These are phyloP conservation scores for Gymnorhina tibicen DNA, from an alignment of 2,113 vertebrate genomes.

Conservation along the genomic window DNA sequence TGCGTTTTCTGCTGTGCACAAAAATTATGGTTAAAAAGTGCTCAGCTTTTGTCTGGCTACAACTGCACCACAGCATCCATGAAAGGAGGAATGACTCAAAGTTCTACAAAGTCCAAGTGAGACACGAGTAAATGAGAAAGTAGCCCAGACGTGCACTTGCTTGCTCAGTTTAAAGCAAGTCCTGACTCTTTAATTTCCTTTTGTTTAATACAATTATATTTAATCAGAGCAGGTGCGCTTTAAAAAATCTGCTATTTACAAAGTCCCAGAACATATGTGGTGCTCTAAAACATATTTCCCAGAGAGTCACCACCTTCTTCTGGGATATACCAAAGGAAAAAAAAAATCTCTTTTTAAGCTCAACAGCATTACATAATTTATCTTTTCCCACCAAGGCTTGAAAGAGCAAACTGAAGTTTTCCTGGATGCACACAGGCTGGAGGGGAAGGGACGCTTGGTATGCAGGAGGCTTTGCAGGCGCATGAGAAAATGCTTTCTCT, in stretches of 20 bases:
- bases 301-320: not conserved
- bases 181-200: not conserved
- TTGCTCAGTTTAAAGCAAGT: not conserved
- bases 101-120: not conserved
- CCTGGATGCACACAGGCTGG: not conserved
- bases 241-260: not conserved
- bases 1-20: not conserved
- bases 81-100: not conserved
- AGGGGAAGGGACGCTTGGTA: not conserved
- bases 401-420: not conserved
- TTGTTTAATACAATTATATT: not conserved
- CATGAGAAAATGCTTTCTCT: conserved; percentile 42
- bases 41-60: not conserved
- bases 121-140: not conserved
- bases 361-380: not conserved
- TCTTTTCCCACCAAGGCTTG: not conserved
- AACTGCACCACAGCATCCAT: not conserved
- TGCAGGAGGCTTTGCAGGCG: not conserved
- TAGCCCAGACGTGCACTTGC: not conserved
- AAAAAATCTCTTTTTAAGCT: not conserved
- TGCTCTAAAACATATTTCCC: not conserved
- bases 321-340: not conserved
- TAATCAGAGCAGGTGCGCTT: conserved; percentile 52
- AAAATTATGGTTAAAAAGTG: not conserved
- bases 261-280: not conserved